Conservation (phyloP, 2,113 vertebrate species). For the Circaetus cinerascens region DNA sequence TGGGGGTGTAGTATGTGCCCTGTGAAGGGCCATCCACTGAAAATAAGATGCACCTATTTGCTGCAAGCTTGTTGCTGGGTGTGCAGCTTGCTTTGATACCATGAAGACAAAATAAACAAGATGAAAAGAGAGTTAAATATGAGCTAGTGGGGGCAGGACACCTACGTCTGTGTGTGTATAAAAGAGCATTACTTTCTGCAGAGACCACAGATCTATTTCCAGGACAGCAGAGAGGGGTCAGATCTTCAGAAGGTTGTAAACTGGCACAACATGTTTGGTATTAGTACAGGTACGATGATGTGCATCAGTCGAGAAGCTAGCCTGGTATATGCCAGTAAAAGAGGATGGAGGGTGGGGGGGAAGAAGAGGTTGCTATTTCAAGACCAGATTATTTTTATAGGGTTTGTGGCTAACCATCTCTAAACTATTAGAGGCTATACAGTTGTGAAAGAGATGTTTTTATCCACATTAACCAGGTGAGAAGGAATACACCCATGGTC, state of each 20-base stretch:
- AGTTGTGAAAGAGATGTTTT: slow-evolving; percentile 4
- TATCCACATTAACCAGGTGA: background rate
- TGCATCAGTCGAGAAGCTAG: background rate
- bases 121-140: slow-evolving; percentile 24
- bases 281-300: background rate
- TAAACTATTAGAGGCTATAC: background rate
- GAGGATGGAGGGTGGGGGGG: rapidly evolving
- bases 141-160: background rate
- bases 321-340: background rate
- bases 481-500: background rate
- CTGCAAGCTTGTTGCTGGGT: background rate
- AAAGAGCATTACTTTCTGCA: background rate
- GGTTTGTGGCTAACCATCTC: background rate
- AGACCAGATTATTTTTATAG: background rate
- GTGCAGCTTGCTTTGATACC: background rate
- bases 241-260: background rate
- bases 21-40: background rate
- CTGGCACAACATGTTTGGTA: background rate
- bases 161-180: background rate
- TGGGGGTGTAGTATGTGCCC: background rate
- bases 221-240: background rate
- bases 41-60: slow-evolving; percentile 3
- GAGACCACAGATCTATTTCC: background rate
- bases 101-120: background rate
- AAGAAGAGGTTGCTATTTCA: background rate